Evolutionary conservation across 1,140 invertebrate genomes (phyloP), one percentile per base, ranked within the genome.

Genomic region (Triops cancriformis): DNA sequence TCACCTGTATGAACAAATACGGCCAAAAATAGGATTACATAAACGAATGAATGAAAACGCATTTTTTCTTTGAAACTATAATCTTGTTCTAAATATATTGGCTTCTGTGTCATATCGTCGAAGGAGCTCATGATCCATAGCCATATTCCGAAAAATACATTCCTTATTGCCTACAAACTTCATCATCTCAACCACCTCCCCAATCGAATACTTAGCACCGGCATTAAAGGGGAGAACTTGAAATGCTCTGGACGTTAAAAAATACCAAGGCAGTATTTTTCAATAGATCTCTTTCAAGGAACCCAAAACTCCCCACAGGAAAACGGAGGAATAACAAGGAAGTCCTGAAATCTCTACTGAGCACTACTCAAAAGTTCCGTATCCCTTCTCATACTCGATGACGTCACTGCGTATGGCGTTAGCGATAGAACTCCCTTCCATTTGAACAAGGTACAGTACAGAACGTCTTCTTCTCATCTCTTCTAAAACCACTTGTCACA

Each of bases 21-120:
- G n/a, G n/a, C n/a, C n/a, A n/a, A n/a, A n/a, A n/a, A n/a, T n/a
- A n/a, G n/a, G n/a, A n/a, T n/a, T n/a, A n/a, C n/a, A n/a, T n/a
- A n/a, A 37, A 37, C 7, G 2, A 37, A 7, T 37, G 7, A 37
- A 37, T 37, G 31, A 37, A 37, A 37, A 37, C 2, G 2, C 31
- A 37, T 2, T 37, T 37, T 37, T 37, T 64, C 23, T 64, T 64
- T 64, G 51, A 64, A 64, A 64, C 51, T 64, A 64, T 23, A 64
- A 64, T 64, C 51, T 64, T 64, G 51, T 64, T 12, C 51, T 64
- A 64, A 64, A 64, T 64, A 64, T 64, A 64, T 64, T 64, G 51
- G 51, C 51, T 64, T 64, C 7, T 37, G 31, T 64, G 51, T 64
- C 51, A 64, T n/a, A 23, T 64, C 23, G 23, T n/a, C 10, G 51